A percentile compares a stretch with the other conserved stretches of the same genome.
These are phyloP conservation scores for Platyscapa corneri DNA, from an alignment of 1,140 invertebrate species.

Conservation along the genomic window DNA sequence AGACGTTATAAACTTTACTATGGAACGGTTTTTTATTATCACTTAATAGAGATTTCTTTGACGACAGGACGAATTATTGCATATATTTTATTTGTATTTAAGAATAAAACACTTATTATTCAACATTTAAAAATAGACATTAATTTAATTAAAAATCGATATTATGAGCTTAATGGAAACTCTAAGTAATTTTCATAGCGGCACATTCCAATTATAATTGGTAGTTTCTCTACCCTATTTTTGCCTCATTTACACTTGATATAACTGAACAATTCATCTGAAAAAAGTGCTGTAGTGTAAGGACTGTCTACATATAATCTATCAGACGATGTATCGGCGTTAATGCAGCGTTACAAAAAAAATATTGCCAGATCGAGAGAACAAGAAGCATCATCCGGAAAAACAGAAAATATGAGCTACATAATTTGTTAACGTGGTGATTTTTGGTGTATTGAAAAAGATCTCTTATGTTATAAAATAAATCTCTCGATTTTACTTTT, in stretches of 20 bases:
- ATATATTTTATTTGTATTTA: too few relatives aligned
- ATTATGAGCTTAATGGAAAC: neutral
- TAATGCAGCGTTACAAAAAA: constrained; percentile 20
- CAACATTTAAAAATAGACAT: too few relatives aligned
- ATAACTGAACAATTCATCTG: neutral
- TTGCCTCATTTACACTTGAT: neutral
- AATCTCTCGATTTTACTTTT: neutral
- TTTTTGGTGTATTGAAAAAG: constrained; percentile 11
- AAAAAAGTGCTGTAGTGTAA: neutral
- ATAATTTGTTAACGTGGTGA: constrained; percentile 5
- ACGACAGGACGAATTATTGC: too few relatives aligned
- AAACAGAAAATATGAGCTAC: constrained; percentile 8
- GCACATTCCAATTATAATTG: neutral
- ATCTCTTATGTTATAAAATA: constrained; percentile 15
- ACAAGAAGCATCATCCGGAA: constrained; percentile 1
- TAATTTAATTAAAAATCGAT: neutral
- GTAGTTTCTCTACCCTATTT: neutral
- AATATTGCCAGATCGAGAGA: neutral
- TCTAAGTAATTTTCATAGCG: neutral
- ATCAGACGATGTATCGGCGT: neutral
- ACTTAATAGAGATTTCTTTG: too few relatives aligned
- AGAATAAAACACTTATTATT: too few relatives aligned
- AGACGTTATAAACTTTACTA: too few relatives aligned
- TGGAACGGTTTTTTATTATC: too few relatives aligned
- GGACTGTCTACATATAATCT: too few relatives aligned